Evolutionary conservation across 2,797 vertebrate genomes (phyloP), one percentile per base, ranked within the genome.

Genomic region (Acrossocheilus fasciatus): DNA sequence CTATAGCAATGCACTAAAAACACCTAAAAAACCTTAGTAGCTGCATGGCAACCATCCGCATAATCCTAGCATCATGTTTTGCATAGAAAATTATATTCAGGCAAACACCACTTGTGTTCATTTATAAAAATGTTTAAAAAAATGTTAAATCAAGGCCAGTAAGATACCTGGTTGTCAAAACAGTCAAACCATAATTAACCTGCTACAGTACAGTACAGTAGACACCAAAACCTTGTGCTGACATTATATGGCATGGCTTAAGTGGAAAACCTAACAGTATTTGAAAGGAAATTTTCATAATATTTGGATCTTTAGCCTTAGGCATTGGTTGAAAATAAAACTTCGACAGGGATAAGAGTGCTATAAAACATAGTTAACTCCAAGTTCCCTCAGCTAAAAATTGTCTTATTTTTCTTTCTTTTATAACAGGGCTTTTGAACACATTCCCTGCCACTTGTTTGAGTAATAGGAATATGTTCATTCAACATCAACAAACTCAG

Each of bases 301-400:
- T 72, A 43, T 41, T 79, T 79, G 57, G 57, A n/a, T 45, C 9
- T 64, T 64, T 64, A 45, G 9, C 39, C n/a, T 64, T 80, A 80
- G n/a, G 39, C 59, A 64, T 45, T 80, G 57, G 15, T 8, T 64
- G n/a, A 26, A 80, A 80, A 64, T 80, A 64, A 80, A 45, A 64
- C 77, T 45, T 45, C 15, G 11, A 78, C 6, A 12, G 2, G n/a
- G 57, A 64, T 79, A 30, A 64, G 39, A 45, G 62, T 15, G n/a
- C 78, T 66, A 47, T 66, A 80, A 66, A 80, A 66, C 17, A 47
- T 7, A 15, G 36, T 54, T 59, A 15, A 9, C 52, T 9, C 59
- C 26, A 50, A 47, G 26, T 50, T 36, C 18, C 68, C 17, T 66
- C 10, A 18, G 23, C n/a, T 79, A 79, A 79, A 78, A 62, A 26